Conservation (phyloP, 2,888 invertebrate species). For the Aporophyla lueneburgensis region DNA sequence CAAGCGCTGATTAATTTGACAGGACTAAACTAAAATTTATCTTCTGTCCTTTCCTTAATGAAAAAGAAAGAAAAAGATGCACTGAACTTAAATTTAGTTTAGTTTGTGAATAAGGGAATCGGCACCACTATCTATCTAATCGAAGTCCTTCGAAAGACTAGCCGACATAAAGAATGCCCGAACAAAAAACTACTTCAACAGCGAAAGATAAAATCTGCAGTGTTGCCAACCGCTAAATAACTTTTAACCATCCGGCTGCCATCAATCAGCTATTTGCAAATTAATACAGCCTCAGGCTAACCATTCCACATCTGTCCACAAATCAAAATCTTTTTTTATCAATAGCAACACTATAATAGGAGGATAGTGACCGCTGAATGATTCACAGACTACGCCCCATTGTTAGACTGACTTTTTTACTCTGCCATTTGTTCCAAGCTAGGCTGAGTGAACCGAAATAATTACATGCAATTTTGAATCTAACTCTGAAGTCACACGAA, state of each 20-base stretch:
- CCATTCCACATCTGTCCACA: slow-evolving; percentile 63
- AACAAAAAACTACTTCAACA: not conserved
- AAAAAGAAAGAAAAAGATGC: too few species aligned
- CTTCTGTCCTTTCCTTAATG: too few species aligned
- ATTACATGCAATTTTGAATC: slow-evolving; percentile 54
- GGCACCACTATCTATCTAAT: too few species aligned
- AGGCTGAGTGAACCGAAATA: slow-evolving; percentile 53
- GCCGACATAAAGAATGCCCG: not conserved
- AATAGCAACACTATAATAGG: slow-evolving; percentile 52
- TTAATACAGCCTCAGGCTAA: slow-evolving; percentile 58
- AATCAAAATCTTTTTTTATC: slow-evolving; percentile 65
- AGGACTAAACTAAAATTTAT: too few species aligned
- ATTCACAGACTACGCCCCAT: slow-evolving; percentile 69
- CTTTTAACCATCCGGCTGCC: slow-evolving; percentile 38
- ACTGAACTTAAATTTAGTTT: too few species aligned
- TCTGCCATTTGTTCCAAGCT: slow-evolving; percentile 40
- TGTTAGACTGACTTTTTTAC: slow-evolving; percentile 52
- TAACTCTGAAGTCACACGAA: slow-evolving; percentile 45
- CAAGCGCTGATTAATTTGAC: too few species aligned
- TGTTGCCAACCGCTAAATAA: slow-evolving; percentile 34
- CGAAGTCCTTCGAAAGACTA: not conserved
- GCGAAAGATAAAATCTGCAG: slow-evolving; percentile 35
- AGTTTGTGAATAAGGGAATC: too few species aligned
- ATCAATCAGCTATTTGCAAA: slow-evolving; percentile 50
- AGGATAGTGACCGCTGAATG: slow-evolving; percentile 69